Evolutionary conservation across 2,113 vertebrate species (phyloP), one percentile per base, ranked within the genome.

Genomic region (Elgaria multicarinata): DNA sequence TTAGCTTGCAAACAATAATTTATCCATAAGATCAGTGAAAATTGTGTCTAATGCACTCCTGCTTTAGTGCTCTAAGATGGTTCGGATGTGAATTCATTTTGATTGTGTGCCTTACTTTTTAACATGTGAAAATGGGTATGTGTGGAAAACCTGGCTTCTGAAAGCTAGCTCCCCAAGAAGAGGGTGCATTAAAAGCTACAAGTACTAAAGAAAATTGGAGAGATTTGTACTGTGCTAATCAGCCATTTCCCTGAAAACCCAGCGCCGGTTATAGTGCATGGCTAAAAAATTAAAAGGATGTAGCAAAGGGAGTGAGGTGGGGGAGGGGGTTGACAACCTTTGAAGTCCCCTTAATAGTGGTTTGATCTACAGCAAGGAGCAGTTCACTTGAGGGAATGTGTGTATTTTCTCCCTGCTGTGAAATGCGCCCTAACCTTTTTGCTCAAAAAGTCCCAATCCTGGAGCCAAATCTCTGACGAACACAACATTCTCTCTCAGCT

Each of bases 291-390:
- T 42, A n/a, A 85, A 66, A 31, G 24, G 33, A 28, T 22, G 2
- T 0, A 2, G 39, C 67, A 76, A 84, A 8, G 39, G 42, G 42
- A 22, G n/a, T n/a, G n/a, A n/a, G n/a, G n/a, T n/a, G n/a, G 0
- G 2, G n/a, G 0, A 0, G 39, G 18, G 7, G 0, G n/a, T 42
- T 64, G 42, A 36, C 9, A 18, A 0, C 44, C 36, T 64, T 33
- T 64, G 24, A 1, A 0, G 0, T 0, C 5, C 0, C 0, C 9
- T 2, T 6, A 22, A 9, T 4, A 36, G 3, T 12, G 22, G 67
- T 83, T 62, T 14, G 55, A 39, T 53, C 79, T 82, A 26, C 81
- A 66, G 81, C 39, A n/a, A 24, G 39, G 74, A 16, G n/a, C 33
- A 39, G 22, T 1, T 26, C 22, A 82, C 4, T 28, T 1, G 3